Evolutionary conservation across 2,888 invertebrate genomes (phyloP).

Genomic region (Parasteatoda lunata): DNA sequence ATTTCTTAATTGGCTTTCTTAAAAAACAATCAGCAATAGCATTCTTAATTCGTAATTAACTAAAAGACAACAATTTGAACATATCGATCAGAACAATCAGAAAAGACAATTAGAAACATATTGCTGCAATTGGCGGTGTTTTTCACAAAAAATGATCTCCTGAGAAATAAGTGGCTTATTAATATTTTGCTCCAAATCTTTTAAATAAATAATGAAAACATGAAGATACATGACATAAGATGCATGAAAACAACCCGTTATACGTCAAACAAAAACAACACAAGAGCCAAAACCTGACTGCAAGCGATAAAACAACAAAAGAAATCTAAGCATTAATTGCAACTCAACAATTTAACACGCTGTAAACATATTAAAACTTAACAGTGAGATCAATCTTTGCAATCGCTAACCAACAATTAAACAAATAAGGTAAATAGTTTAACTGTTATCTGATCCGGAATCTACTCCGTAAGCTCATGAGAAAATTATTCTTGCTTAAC

Average conservation of each 20-base stretch:
- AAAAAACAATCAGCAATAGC: too few species aligned
- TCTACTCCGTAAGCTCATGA: conserved; percentile 55
- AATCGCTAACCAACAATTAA: neutral
- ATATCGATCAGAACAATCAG: too few species aligned
- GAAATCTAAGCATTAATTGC: neutral
- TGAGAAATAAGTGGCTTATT: too few species aligned
- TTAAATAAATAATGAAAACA: neutral
- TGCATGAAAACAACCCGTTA: neutral
- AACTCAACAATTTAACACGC: neutral
- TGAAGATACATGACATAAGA: neutral
- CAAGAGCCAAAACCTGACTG: neutral
- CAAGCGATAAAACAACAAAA: neutral
- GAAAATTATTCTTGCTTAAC: conserved; percentile 53
- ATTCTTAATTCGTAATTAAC: too few species aligned
- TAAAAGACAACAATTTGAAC: too few species aligned
- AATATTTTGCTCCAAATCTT: too few species aligned
- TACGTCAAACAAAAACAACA: neutral
- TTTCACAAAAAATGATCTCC: too few species aligned
- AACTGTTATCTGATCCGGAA: neutral
- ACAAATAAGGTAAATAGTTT: neutral
- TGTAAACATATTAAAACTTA: neutral
- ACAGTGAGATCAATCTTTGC: neutral
- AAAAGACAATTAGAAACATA: too few species aligned
- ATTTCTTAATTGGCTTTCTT: too few species aligned
- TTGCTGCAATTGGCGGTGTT: too few species aligned